Conservation (phyloP, 2,888 invertebrate species). For the Enchytraeus crypticus region DNA sequence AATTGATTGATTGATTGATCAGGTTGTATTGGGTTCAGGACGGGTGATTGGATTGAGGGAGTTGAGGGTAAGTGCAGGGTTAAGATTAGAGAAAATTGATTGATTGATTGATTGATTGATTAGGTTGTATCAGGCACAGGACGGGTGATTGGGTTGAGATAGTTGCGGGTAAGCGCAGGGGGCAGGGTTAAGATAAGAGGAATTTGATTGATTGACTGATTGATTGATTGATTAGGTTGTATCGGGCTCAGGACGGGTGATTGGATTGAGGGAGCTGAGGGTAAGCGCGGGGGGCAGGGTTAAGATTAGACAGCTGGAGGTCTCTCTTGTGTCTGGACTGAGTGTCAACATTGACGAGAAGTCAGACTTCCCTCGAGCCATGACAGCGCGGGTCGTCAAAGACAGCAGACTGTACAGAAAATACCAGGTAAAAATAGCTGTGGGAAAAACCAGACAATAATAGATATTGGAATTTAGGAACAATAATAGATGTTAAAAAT, state of each 20-base stretch:
- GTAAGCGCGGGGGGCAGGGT: slow-evolving; percentile 90
- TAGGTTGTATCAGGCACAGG: too few relatives aligned
- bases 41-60: too few relatives aligned
- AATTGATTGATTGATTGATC: too few relatives aligned
- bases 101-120: too few relatives aligned
- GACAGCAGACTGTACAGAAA: slow-evolving; percentile 80
- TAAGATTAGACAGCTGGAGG: slow-evolving; percentile 69
- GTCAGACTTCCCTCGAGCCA: slow-evolving; percentile 65
- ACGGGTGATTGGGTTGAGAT: too few relatives aligned
- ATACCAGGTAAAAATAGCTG: slow-evolving; percentile 62
- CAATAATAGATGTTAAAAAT: not conserved
- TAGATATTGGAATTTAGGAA: not conserved
- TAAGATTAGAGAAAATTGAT: too few relatives aligned
- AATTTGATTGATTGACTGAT: too few relatives aligned
- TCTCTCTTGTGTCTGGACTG: slow-evolving; percentile 84
- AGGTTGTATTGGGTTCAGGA: too few relatives aligned
- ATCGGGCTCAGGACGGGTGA: slow-evolving; percentile 83
- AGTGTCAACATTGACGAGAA: slow-evolving; percentile 81
- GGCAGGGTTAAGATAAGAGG: too few relatives aligned
- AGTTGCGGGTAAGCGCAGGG: too few relatives aligned
- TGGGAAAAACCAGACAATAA: not conserved
- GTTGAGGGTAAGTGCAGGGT: too few relatives aligned
- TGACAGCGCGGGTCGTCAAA: slow-evolving; percentile 75
- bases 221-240: too few relatives aligned
- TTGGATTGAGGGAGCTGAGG: slow-evolving; percentile 81